These are phyloP conservation scores for Torymus tubicola DNA, from an alignment of 2,888 invertebrate species.

Conservation along the genomic window DNA sequence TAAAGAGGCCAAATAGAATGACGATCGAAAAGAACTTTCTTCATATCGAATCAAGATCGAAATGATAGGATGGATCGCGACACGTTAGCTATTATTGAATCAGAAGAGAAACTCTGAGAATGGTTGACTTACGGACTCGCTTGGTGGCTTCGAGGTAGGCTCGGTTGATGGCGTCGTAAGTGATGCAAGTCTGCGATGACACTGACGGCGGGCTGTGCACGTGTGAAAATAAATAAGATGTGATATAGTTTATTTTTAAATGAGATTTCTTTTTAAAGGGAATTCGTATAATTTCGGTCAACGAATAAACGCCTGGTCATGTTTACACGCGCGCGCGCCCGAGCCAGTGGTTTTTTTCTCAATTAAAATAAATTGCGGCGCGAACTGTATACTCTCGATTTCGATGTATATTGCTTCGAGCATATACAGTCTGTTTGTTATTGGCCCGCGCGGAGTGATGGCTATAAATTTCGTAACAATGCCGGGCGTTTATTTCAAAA, in stretches of 20 bases:
- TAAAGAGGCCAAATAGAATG: not conserved
- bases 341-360: no score
- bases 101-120: conserved; percentile 23
- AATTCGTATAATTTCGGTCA: no score
- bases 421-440: no score
- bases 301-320: no score
- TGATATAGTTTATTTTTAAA: not conserved
- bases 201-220: conserved; percentile 75
- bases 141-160: conserved; percentile 92
- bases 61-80: conserved; percentile 17
- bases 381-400: no score
- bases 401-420: no score
- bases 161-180: conserved; percentile 92
- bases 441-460: not conserved
- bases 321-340: no score
- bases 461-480: conserved; percentile 22
- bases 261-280: conserved; percentile 12
- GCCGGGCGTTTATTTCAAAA: conserved; percentile 8
- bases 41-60: not conserved
- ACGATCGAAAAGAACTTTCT: not conserved
- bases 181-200: conserved; percentile 88
- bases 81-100: conserved; percentile 33
- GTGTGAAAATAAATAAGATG: conserved; percentile 38
- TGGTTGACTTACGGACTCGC: conserved; percentile 86
- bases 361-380: no score